These are phyloP conservation scores for Euplexia lucipara DNA, from an alignment of 2,888 invertebrate species.

Conservation along the genomic window DNA sequence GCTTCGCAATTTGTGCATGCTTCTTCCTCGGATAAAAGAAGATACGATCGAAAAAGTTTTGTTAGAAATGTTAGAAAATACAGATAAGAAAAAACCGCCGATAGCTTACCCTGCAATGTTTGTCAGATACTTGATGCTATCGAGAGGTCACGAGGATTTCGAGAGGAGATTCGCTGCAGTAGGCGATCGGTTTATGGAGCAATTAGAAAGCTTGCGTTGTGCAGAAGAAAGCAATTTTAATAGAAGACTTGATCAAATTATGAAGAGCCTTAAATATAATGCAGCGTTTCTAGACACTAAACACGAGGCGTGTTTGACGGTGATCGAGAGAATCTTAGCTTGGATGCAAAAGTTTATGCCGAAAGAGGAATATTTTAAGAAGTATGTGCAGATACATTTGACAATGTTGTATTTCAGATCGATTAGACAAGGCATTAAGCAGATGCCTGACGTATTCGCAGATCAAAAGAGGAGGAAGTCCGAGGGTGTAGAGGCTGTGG, in stretches of 20 bases:
- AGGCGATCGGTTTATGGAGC: slow-evolving; percentile 69
- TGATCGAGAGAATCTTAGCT: slow-evolving; percentile 69
- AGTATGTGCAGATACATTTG: slow-evolving; percentile 72
- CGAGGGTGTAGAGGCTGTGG: slow-evolving; percentile 72
- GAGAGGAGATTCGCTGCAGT: slow-evolving; percentile 64
- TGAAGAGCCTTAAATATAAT: slow-evolving; percentile 70
- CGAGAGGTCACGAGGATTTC: slow-evolving; percentile 66
- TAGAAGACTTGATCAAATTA: slow-evolving; percentile 60
- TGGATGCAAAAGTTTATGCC: slow-evolving; percentile 72
- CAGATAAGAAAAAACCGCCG: slow-evolving; percentile 40
- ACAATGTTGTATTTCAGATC: slow-evolving; percentile 78
- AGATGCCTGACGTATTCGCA: slow-evolving; percentile 69
- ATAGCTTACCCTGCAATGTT: slow-evolving; percentile 69
- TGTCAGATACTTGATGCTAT: slow-evolving; percentile 73
- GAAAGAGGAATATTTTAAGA: slow-evolving; percentile 70
- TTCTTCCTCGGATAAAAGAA: slow-evolving; percentile 65
- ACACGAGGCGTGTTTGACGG: slow-evolving; percentile 70
- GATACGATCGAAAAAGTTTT: slow-evolving; percentile 63
- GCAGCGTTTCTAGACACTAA: slow-evolving; percentile 70
- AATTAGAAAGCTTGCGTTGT: slow-evolving; percentile 50
- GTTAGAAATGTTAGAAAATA: slow-evolving; percentile 51
- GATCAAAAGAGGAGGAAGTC: slow-evolving; percentile 58
- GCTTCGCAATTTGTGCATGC: slow-evolving; percentile 67
- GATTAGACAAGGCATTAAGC: slow-evolving; percentile 68
- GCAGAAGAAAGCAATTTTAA: slow-evolving; percentile 1